Base-by-base conservation (phyloP, 2,797 vertebrate genomes). In the Selene dorsalis region DNA sequence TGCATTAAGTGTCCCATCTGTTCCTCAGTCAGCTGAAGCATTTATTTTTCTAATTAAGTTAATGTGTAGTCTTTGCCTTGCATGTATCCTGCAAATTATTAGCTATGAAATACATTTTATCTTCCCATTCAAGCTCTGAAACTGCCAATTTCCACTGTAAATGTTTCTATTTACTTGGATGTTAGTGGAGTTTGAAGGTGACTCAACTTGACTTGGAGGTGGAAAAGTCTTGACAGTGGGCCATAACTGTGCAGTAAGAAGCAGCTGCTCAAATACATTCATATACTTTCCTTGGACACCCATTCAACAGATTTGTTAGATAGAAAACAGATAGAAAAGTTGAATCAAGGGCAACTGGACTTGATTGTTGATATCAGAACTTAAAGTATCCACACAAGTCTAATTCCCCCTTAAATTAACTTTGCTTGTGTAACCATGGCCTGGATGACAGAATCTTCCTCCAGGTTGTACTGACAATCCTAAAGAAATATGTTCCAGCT, bases 1-100 rank as follows among this genome's bases (percentile, higher is more conserved):
- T 93, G 91, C 92, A 85, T 86, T 78, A 45, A 58, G 12, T 86
- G 73, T 73, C 60, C 26, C 73, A 63, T 80, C 67, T 78, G 69
- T 84, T 75, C 63, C 45, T 43, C 0, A 38, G 17, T 72, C 52
- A 69, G n/a, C 62, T 57, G 58, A 73, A 48, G 5, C 20, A 2
- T 64, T 48, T 47, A 20, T 9, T 52, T 52, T 24, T 77, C 52
- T 38, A 1, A 35, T 58, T 1, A 60, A 41, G 22, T 64, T 24
- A 47, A 69, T 67, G 38, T 78, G 32, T 10, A 28, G 20, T 13
- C 13, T 58, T 69, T 71, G 28, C 32, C 18, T 73, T 53, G 62
- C 78, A 77, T 75, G 43, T 24, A 39, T 30, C 6, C 39, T 73
- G 30, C 53, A 10, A 59, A 26, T 55, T 24, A 67, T 17, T 1